These are phyloP conservation scores for Mesaphorura yosii DNA, from an alignment of 1,140 invertebrate genomes.

Conservation along the genomic window DNA sequence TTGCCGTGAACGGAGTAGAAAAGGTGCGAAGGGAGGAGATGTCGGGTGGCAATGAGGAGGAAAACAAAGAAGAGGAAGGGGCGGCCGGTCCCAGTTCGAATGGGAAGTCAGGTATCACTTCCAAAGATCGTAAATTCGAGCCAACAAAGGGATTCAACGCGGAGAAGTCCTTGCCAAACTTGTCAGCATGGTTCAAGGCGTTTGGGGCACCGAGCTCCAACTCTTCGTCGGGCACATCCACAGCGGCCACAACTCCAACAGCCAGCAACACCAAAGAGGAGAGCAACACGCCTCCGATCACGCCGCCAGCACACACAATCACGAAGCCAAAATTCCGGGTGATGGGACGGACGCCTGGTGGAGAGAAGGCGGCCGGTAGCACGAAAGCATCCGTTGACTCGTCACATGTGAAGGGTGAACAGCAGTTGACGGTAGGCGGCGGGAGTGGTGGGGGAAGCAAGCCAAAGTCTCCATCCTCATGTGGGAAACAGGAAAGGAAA, in stretches of 20 bases:
- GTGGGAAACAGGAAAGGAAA: conserved; percentile 11
- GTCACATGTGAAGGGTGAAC: background rate
- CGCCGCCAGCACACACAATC: background rate
- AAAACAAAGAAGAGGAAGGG: no score
- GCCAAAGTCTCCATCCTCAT: background rate
- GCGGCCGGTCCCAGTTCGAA: no score
- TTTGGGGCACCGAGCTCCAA: conserved; percentile 56
- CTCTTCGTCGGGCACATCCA: background rate
- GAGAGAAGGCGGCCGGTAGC: background rate
- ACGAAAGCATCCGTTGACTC: background rate
- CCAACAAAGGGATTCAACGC: conserved; percentile 39
- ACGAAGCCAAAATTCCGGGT: background rate
- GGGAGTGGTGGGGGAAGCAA: background rate
- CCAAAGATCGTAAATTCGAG: conserved; percentile 33
- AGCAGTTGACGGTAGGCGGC: background rate
- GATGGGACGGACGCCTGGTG: background rate
- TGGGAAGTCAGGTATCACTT: no score
- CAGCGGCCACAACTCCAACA: background rate
- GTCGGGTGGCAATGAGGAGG: no score
- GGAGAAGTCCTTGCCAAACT: conserved; percentile 64
- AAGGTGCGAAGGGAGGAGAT: no score
- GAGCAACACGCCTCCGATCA: background rate
- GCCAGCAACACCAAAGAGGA: conserved; percentile 1
- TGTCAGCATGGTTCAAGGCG: conserved; percentile 80
- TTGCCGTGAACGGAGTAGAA: no score